phyloP scores from a whole-genome alignment of 2,797 vertebrate species.

The Anomalospiza imberbis region DNA sequence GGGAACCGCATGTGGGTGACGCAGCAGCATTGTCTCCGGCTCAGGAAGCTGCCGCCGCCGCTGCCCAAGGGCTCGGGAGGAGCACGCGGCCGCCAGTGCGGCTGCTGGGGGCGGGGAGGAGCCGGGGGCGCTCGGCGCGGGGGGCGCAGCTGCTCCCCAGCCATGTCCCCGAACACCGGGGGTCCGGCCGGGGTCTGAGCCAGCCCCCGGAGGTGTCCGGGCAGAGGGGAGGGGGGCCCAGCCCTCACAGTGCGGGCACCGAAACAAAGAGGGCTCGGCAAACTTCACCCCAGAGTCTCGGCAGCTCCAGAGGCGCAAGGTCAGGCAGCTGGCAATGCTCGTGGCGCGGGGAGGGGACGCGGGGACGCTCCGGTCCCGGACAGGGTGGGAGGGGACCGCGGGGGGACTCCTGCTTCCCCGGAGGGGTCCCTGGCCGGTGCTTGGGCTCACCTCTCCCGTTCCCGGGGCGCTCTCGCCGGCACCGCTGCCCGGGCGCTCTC shows the following conservation, averaged over 20 bases:
- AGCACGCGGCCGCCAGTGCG: constrained; percentile 27
- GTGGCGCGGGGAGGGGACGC: background rate
- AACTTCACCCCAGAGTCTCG: constrained; percentile 69
- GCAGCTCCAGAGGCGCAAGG: constrained; percentile 72
- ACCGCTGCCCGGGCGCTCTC: background rate
- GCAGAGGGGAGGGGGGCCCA: background rate
- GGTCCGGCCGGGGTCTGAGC: background rate
- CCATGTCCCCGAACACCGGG: background rate
- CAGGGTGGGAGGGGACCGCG: background rate
- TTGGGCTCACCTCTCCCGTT: background rate
- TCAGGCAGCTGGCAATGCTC: constrained; percentile 62
- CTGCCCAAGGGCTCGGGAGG: constrained; percentile 65
- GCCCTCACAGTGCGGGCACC: constrained; percentile 51
- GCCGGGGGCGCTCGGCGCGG: background rate
- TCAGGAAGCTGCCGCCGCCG: constrained; percentile 73
- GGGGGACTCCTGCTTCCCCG: background rate
- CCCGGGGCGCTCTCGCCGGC: background rate
- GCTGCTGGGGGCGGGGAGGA: background rate
- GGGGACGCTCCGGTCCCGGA: background rate
- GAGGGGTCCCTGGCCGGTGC: background rate
- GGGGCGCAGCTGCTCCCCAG: background rate
- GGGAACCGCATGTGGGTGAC: constrained; percentile 82
- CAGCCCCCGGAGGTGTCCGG: background rate
- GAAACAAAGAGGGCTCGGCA: constrained; percentile 76
- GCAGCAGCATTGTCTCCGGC: constrained; percentile 80